Conservation (phyloP, 2,113 vertebrate species). For the Irena cyanogastra region DNA sequence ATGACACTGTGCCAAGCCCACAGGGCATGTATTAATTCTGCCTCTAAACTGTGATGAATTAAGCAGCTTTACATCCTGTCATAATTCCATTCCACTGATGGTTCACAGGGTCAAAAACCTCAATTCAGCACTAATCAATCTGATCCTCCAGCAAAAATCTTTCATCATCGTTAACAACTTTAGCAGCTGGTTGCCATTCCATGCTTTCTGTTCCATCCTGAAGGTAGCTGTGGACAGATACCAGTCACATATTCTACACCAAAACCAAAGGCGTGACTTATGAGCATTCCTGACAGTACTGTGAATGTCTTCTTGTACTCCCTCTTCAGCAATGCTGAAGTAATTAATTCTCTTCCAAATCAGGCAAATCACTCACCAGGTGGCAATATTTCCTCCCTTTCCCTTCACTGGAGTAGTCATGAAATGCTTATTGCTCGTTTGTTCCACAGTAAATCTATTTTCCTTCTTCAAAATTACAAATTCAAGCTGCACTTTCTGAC, state of each 20-base stretch:
- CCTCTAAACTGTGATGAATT: constrained; percentile 16
- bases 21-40: neutral
- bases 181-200: neutral
- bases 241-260: neutral
- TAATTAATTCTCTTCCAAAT: neutral
- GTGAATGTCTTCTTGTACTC: fast-evolving
- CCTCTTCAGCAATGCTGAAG: neutral
- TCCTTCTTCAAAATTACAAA: neutral
- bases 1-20: neutral
- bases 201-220: neutral
- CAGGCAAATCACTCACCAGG: neutral
- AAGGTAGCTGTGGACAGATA: neutral
- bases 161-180: neutral
- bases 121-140: neutral
- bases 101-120: neutral
- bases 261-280: neutral
- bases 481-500: neutral
- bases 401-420: neutral
- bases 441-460: neutral
- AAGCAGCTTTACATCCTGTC: neutral
- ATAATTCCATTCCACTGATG: neutral
- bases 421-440: neutral
- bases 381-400: neutral
- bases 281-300: neutral
- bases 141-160: neutral